Base-by-base conservation (phyloP, 2,888 invertebrate genomes). In the Sesia bembeciformis region DNA sequence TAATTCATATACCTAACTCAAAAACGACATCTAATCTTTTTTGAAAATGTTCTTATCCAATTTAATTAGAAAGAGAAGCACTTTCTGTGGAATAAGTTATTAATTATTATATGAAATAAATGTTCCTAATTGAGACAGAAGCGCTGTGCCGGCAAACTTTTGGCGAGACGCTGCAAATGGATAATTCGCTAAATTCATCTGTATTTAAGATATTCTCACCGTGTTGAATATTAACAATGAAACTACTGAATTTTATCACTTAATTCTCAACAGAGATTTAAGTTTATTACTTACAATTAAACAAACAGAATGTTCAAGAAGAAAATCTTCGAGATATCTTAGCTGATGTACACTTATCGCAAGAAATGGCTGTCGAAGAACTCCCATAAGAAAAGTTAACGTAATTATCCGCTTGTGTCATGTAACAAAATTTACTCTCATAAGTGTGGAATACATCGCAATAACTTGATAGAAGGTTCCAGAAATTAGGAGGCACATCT, bases 401-500 rank as follows among this genome's bases (percentile, higher is more conserved):
- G 56, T 60, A 60, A 53, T 56, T 56, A 23, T 23, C 23, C 54
- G 53, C 53, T 57, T 54, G 57, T 56, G 57, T 55, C 54, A 55
- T 59, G 60, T 62, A 65, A 62, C 63, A 60, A 61, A 70, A 64
- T 66, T 57, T 58, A 61, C 60, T 58, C 59, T 46, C 53, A 55
- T 58, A 58, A 61, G 60, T 57, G 57, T 55, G 55, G 54, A 56
- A 52, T 43, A 52, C 58, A 57, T 59, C 54, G 56, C 64, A 63
- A 62, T 65, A 6, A 42, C 1, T 23, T 23, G 23, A 23, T 23
- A 23, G 65, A 75, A 71, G 62, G 65, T 69, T 61, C 62, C 60
- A 71, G 62, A 65, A 71, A 77, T 78, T 72, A 73, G 63, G 62
- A 66, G 64, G 65, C 65, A 68, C 62, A 67, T 69, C 61, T 67